phyloP scores from a whole-genome alignment of 2,113 vertebrate species.

The Phaethornis superciliosus region DNA sequence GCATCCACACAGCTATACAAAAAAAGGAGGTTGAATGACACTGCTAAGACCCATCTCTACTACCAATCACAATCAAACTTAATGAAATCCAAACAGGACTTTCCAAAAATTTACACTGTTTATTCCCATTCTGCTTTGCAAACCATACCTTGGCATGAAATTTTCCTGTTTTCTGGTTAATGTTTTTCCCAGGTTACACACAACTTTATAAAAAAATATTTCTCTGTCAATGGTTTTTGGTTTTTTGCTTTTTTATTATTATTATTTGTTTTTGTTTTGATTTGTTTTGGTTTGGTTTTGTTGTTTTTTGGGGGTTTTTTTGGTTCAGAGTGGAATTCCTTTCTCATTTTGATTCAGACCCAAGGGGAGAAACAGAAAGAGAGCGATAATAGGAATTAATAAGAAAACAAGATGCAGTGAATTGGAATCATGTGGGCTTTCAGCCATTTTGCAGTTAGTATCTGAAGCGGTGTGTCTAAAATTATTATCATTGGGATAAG shows the following conservation, averaged over 20 bases:
- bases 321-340: too few species aligned
- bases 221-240: slow-evolving; percentile 29
- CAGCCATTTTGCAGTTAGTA: background rate
- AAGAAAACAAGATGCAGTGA: background rate
- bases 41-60: background rate
- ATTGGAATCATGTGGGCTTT: background rate
- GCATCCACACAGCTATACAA: background rate
- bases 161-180: slow-evolving; percentile 56
- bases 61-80: background rate
- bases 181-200: slow-evolving; percentile 42
- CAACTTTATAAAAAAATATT: slow-evolving; percentile 44
- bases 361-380: background rate
- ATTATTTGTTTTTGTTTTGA: too few species aligned
- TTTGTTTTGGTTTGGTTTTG: too few species aligned
- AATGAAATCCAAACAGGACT: slow-evolving; percentile 29
- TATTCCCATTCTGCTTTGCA: slow-evolving; percentile 54
- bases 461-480: background rate
- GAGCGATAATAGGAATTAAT: background rate
- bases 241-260: too few species aligned
- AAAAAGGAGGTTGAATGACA: background rate
- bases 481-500: background rate
- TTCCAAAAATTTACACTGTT: slow-evolving; percentile 43
- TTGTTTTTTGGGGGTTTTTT: too few species aligned
- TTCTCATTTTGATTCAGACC: background rate
- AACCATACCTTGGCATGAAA: slow-evolving; percentile 30